A percentile compares a stretch with the other conserved stretches of the same genome.
Evolutionary conservation across 2,797 vertebrate species (phyloP).

Genomic region (Sparidentex hasta): DNA sequence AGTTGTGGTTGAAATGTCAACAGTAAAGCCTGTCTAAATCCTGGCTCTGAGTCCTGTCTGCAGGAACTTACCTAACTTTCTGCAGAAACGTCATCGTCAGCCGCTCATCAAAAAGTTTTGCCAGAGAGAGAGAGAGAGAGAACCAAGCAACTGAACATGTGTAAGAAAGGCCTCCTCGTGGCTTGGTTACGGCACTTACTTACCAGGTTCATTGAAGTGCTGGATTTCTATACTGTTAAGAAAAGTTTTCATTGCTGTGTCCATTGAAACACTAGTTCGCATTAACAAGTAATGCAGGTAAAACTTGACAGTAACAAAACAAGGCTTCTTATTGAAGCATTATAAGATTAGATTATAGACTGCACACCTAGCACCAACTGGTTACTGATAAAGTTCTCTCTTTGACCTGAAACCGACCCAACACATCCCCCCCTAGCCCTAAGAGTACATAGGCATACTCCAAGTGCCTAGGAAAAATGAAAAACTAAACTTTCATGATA

Average conservation of each 20-base stretch:
- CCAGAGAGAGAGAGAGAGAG: not conserved
- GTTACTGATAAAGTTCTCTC: too few species aligned
- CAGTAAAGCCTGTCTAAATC: slow-evolving; percentile 12
- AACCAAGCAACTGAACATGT: not conserved
- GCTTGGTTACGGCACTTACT: not conserved
- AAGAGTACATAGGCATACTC: too few species aligned
- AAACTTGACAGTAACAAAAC: too few species aligned
- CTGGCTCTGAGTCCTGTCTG: slow-evolving; percentile 8
- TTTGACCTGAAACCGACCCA: too few species aligned
- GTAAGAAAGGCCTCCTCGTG: not conserved
- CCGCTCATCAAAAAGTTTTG: not conserved
- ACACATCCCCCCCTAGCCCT: too few species aligned
- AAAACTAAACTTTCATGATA: not conserved
- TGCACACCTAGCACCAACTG: too few species aligned
- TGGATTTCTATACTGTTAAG: not conserved
- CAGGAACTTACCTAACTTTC: not conserved
- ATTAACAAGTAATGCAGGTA: too few species aligned
- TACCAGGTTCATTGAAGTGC: not conserved
- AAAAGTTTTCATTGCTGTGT: too few species aligned
- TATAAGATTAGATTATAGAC: too few species aligned
- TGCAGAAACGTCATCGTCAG: not conserved
- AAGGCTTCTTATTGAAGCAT: too few species aligned
- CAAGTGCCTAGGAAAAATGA: not conserved
- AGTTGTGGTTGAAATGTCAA: slow-evolving; percentile 32
- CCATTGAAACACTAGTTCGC: too few species aligned